A percentile compares a stretch with the other conserved stretches of the same genome.
Conservation (phyloP, 2,888 invertebrate species). For the Dryomyza anilis region DNA sequence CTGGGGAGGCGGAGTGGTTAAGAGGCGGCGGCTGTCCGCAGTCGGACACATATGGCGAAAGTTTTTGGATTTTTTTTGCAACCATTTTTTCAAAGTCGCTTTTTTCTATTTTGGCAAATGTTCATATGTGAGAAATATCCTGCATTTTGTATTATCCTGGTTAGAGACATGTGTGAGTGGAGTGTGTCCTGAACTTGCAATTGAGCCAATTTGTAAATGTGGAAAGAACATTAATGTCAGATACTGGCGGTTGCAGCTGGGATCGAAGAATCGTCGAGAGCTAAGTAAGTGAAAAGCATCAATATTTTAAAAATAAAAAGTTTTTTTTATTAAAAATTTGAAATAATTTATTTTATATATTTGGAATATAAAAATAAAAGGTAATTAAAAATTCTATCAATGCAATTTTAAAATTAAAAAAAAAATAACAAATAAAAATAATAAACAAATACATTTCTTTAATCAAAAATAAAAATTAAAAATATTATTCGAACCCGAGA, state of each 20-base stretch:
- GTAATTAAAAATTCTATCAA: no score
- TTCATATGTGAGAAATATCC: neutral
- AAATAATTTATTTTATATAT: no score
- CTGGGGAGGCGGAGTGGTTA: neutral
- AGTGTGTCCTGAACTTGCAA: slow-evolving; percentile 55
- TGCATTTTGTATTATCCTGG: no score
- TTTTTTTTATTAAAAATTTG: no score
- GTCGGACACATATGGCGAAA: slow-evolving; percentile 53
- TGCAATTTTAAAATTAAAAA: no score
- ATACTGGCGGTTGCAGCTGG: neutral
- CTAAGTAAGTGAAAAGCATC: neutral
- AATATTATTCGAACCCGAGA: no score
- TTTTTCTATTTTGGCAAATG: neutral
- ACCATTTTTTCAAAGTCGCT: neutral
- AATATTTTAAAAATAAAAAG: no score
- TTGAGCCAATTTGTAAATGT: slow-evolving; percentile 61
- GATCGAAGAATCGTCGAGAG: neutral
- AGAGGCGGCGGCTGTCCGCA: no score
- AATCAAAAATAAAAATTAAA: no score
- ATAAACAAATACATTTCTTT: no score
- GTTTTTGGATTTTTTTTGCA: slow-evolving; percentile 24
- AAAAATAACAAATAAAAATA: no score
- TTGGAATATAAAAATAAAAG: no score
- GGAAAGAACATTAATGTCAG: slow-evolving; percentile 50
- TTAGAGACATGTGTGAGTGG: neutral